These are phyloP conservation scores for Sycophila texana DNA, from an alignment of 2,888 invertebrate genomes.

Conservation along the genomic window DNA sequence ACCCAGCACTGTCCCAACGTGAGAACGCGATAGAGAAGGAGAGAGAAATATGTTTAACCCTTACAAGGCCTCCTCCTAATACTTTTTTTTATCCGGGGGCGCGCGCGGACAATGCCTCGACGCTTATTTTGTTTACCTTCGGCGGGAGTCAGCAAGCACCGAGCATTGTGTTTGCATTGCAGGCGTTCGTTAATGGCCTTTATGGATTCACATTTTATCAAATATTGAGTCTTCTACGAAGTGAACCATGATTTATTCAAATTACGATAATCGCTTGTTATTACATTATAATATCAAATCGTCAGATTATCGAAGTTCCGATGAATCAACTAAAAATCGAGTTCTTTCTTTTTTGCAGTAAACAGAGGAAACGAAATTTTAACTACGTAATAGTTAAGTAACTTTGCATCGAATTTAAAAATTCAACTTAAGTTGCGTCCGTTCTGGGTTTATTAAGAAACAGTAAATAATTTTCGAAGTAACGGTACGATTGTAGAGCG, in stretches of 20 bases:
- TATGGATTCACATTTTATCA: neutral
- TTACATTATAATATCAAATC: too few relatives aligned
- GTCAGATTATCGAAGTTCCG: too few relatives aligned
- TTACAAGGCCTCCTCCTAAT: conserved; percentile 33
- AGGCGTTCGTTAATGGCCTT: neutral
- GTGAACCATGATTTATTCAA: too few relatives aligned
- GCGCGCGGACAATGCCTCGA: conserved; percentile 33
- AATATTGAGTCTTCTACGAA: too few relatives aligned
- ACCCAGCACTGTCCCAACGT: conserved; percentile 18
- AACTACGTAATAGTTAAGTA: too few relatives aligned
- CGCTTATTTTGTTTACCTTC: conserved; percentile 41
- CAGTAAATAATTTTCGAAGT: too few relatives aligned
- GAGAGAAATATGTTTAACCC: conserved; percentile 46
- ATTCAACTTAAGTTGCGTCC: too few relatives aligned
- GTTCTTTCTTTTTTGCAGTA: neutral
- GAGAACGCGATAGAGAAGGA: conserved; percentile 41
- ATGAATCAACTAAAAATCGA: neutral
- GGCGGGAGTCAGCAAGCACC: neutral
- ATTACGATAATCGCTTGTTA: conserved; percentile 6
- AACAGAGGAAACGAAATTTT: too few relatives aligned
- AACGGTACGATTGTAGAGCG: too few relatives aligned
- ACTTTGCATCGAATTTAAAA: too few relatives aligned
- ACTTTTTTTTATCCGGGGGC: conserved; percentile 8
- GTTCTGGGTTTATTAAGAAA: too few relatives aligned
- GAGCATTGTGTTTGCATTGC: neutral